phyloP scores from a whole-genome alignment of 2,888 invertebrate genomes.

The Caenorhabditis becei region DNA sequence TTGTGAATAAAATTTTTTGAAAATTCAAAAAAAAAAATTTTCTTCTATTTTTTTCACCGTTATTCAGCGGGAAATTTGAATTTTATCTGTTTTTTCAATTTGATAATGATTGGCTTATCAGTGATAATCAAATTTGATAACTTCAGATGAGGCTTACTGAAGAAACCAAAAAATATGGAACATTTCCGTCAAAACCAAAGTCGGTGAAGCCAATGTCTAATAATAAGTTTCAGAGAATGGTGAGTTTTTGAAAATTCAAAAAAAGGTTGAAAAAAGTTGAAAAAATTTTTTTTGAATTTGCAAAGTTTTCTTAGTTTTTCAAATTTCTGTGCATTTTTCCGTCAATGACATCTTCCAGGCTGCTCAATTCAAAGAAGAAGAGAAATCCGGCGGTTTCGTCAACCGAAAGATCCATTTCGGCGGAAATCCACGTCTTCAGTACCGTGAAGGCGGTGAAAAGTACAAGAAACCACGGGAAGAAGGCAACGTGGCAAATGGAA shows the following conservation, averaged over 20 bases:
- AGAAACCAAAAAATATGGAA: constrained; percentile 6
- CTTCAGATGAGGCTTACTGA: background rate
- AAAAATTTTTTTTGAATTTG: no score
- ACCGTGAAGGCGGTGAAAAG: constrained; percentile 43
- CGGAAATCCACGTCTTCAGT: constrained; percentile 27
- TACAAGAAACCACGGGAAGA: constrained; percentile 19
- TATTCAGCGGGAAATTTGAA: background rate
- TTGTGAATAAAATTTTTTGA: constrained; percentile 3
- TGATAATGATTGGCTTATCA: no score
- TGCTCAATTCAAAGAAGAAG: constrained; percentile 16
- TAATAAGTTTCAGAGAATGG: constrained; percentile 45
- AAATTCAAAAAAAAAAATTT: background rate
- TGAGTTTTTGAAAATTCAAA: background rate
- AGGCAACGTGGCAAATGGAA: no score
- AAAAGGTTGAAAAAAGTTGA: no score
- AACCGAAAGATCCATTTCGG: constrained; percentile 42
- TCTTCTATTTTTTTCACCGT: background rate
- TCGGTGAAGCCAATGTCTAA: constrained; percentile 2
- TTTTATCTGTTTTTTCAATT: background rate
- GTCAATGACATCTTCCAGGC: no score
- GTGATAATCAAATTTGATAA: background rate
- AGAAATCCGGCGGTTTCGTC: constrained; percentile 15
- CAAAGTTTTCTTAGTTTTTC: no score
- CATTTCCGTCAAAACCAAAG: constrained; percentile 25
- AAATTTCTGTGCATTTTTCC: no score